phyloP scores from a whole-genome alignment of 2,797 vertebrate genomes.

The Margarornis squamiger region DNA sequence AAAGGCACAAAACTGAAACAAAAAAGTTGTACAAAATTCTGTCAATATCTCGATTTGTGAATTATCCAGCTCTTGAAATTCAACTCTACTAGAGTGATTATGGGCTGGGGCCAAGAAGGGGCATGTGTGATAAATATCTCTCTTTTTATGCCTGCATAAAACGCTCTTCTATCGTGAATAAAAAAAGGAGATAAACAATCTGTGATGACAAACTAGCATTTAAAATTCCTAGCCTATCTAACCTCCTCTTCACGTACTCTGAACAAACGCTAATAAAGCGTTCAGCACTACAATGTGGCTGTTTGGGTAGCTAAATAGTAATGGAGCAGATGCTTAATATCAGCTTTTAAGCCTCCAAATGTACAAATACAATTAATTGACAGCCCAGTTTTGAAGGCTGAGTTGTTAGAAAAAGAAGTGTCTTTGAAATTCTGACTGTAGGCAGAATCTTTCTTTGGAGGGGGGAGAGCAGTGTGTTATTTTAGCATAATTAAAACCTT shows the following conservation, averaged over 20 bases:
- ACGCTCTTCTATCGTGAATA: background rate
- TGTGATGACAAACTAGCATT: constrained; percentile 58
- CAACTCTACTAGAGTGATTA: background rate
- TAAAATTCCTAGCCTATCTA: constrained; percentile 49
- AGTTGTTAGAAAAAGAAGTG: background rate
- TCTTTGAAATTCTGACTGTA: background rate
- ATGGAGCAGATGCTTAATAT: constrained; percentile 65
- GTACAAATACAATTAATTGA: constrained; percentile 58
- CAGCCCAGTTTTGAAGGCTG: background rate
- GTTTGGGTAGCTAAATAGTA: constrained; percentile 45
- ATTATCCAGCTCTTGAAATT: background rate
- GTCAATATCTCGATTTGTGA: background rate
- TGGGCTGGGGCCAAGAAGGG: background rate
- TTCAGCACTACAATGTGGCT: constrained; percentile 39
- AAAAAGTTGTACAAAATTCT: background rate
- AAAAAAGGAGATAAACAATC: constrained; percentile 52
- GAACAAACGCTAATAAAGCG: constrained; percentile 53
- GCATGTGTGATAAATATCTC: background rate
- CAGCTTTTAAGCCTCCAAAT: constrained; percentile 64
- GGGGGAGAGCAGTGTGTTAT: background rate
- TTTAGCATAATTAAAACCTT: background rate
- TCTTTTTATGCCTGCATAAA: background rate
- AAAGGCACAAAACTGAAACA: background rate
- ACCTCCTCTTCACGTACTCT: constrained; percentile 45
- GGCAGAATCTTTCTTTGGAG: background rate